Percentiles rank a stretch among this genome's conserved stretches.
These are phyloP conservation scores for Corythoichthys haematopterus DNA, from an alignment of 2,113 vertebrate genomes.

Conservation along the genomic window DNA sequence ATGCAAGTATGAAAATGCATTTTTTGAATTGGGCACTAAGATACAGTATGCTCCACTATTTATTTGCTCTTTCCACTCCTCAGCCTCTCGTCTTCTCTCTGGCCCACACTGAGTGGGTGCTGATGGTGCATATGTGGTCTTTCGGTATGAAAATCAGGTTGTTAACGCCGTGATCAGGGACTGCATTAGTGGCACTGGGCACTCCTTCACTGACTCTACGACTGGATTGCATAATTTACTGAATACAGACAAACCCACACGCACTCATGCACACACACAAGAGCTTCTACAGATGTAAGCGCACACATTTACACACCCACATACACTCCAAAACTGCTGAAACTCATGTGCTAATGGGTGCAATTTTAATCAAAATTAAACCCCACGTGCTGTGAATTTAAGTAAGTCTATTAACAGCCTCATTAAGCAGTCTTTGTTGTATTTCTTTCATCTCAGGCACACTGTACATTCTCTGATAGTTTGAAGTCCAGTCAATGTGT, in stretches of 20 bases:
- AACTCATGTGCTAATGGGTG: slow-evolving; percentile 33
- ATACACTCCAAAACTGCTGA: slow-evolving; percentile 28
- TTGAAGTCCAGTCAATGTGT: background rate
- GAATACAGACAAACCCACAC: slow-evolving; percentile 44
- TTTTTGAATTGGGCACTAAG: slow-evolving; percentile 18
- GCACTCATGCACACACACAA: slow-evolving; percentile 3
- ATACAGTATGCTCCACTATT: background rate
- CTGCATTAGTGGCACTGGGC: slow-evolving; percentile 63
- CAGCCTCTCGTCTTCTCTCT: slow-evolving; percentile 32
- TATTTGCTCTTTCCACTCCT: slow-evolving; percentile 1
- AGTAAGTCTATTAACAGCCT: slow-evolving; percentile 34
- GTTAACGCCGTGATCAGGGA: slow-evolving; percentile 65
- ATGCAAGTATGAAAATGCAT: background rate
- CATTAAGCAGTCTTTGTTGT: slow-evolving; percentile 33
- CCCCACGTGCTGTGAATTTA: slow-evolving; percentile 43
- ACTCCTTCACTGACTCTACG: slow-evolving; percentile 55
- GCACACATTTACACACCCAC: slow-evolving; percentile 30
- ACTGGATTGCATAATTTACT: slow-evolving; percentile 59
- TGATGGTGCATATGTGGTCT: slow-evolving; percentile 45
- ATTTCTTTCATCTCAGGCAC: slow-evolving; percentile 10
- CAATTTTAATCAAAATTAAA: slow-evolving; percentile 49
- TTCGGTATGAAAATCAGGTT: slow-evolving; percentile 61
- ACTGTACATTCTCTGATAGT: slow-evolving; percentile 9
- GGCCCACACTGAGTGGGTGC: slow-evolving; percentile 54
- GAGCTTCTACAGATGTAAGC: slow-evolving; percentile 14